These are phyloP conservation scores for Drosophila tanythrix DNA, from an alignment of 2,888 invertebrate species.

Conservation along the genomic window DNA sequence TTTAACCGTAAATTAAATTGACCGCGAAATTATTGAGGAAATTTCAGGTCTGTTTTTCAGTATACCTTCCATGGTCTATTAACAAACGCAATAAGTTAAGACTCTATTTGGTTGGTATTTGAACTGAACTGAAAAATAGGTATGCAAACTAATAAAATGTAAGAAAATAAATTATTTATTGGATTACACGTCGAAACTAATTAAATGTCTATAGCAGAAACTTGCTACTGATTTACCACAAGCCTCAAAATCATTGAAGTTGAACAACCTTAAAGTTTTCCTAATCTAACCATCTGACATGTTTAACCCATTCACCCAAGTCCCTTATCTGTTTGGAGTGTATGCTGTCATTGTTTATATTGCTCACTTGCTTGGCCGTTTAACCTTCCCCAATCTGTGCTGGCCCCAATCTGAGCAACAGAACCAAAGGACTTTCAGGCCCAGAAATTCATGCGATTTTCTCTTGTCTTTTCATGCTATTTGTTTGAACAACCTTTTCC, in stretches of 20 bases:
- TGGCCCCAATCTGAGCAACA: conserved; percentile 30
- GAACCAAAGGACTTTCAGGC: conserved; percentile 41
- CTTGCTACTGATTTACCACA: background rate
- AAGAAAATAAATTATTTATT: background rate
- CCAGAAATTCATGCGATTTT: conserved; percentile 46
- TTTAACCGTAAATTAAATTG: conserved; percentile 9
- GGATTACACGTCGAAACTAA: background rate
- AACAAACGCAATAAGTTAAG: background rate
- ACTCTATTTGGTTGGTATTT: background rate
- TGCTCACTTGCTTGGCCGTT: conserved; percentile 73
- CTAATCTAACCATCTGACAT: conserved; percentile 32
- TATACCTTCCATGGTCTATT: too few relatives aligned
- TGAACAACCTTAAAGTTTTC: conserved; percentile 15
- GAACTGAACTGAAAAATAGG: background rate
- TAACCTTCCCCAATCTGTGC: conserved; percentile 59
- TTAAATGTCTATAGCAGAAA: background rate
- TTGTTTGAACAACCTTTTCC: conserved; percentile 73
- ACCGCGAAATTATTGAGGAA: background rate
- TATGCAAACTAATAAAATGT: background rate
- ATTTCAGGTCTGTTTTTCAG: background rate
- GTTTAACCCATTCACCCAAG: conserved; percentile 17
- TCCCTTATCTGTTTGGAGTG: conserved; percentile 59
- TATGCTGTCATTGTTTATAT: conserved; percentile 64
- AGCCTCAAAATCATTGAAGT: conserved; percentile 2
- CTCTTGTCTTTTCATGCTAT: conserved; percentile 73